Base-by-base conservation (phyloP, 2,113 vertebrate species). In the Electrona antarctica region DNA sequence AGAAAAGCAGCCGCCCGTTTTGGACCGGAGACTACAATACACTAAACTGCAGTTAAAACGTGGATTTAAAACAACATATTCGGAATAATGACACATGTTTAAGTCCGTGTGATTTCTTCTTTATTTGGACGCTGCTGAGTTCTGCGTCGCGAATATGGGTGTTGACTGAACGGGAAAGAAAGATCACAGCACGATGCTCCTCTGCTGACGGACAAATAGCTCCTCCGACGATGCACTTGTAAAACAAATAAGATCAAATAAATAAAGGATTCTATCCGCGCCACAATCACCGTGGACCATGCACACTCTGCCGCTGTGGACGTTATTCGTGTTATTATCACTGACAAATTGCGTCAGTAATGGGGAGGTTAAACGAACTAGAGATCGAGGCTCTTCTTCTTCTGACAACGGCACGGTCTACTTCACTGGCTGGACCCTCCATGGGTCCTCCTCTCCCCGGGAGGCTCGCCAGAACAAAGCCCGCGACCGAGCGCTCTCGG, bases 301-400 rank as follows among this genome's bases (percentile, higher is more conserved):
- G 93, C 90, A 86, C 82, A 76, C 84, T 82, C 77, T 89, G 74
- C 85, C 71, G 71, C 74, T 83, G n/a, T 69, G 80, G 85, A 78
- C 83, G 73, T 58, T 92, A 21, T 82, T 93, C 68, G 68, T 91
- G 61, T 62, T 92, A 4, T n/a, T 88, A 45, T 80, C 85, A 14
- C 61, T 85, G 8, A 84, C 71, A 63, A 78, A 78, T 6, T 6
- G 33, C 33, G 33, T 41, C 33, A 41, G 33, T 58, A 70, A 83
- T 71, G 86, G 60, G 9, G 78, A 86, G 55, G 55, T 76, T 21
- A 21, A 21, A 63, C 88, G 87, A 13, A 77, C 61, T 67, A 77
- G 77, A 58, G 85, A 80, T 57, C 21, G 21, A 21, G 77, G 71
- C 4, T 9, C 51, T 11, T 63, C 59, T 48, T 9, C 51, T 11